Evolutionary conservation across 1,140 invertebrate genomes (phyloP).

Genomic region (Drosophila tristis): DNA sequence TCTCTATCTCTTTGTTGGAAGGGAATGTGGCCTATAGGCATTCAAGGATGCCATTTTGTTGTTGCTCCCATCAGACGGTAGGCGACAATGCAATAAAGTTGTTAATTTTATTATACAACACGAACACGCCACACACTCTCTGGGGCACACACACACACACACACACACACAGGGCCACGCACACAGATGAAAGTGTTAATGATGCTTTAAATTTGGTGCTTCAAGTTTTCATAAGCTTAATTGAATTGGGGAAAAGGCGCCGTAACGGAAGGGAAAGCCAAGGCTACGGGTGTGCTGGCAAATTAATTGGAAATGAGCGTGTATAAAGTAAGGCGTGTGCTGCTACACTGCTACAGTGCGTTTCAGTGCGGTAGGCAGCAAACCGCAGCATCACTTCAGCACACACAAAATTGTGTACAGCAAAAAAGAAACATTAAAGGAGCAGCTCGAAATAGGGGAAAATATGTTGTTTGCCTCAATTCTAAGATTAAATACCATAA

Average conservation of each 20-base stretch:
- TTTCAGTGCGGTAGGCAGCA: conserved; percentile 16
- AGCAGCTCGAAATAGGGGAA: too few species aligned
- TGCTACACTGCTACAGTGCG: conserved; percentile 31
- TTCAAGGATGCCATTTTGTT: conserved; percentile 4
- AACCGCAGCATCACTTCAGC: conserved; percentile 10
- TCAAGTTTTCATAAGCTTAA: conserved; percentile 72
- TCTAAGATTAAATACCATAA: too few species aligned
- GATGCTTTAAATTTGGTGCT: conserved; percentile 70
- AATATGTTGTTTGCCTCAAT: too few species aligned
- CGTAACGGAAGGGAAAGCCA: not conserved
- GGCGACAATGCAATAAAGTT: conserved; percentile 65
- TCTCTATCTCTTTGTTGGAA: not conserved
- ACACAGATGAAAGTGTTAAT: conserved; percentile 64
- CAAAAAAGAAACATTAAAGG: conserved; percentile 5
- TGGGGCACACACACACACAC: conserved; percentile 5
- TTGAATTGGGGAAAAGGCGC: conserved; percentile 49
- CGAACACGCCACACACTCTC: conserved; percentile 28
- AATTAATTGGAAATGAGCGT: conserved; percentile 54
- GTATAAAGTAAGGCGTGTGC: conserved; percentile 4
- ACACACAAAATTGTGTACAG: not conserved
- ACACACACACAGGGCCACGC: conserved; percentile 10
- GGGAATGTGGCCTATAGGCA: conserved; percentile 4
- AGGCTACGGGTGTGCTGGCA: conserved; percentile 11
- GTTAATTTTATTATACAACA: conserved; percentile 69
- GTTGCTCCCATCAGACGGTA: not conserved